These are phyloP conservation scores for Etheostoma nigrum DNA, from an alignment of 2,797 vertebrate species.

Conservation along the genomic window DNA sequence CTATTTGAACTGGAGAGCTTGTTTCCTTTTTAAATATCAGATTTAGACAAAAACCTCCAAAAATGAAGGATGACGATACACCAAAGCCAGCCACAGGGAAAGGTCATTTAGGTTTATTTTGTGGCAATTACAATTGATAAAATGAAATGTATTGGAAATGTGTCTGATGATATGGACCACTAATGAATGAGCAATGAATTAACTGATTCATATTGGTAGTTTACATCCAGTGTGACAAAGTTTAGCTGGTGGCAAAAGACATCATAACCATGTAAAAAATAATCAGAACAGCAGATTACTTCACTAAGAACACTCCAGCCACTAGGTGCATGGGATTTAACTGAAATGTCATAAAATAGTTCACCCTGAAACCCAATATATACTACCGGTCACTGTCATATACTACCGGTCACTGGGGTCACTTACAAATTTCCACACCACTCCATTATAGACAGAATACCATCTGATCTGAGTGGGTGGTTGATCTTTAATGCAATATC, in stretches of 20 bases:
- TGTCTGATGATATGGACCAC: too few species aligned
- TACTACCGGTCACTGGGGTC: not conserved
- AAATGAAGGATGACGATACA: not conserved
- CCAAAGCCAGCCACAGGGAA: not conserved
- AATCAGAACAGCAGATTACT: conserved; percentile 12
- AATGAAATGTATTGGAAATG: not conserved
- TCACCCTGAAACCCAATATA: conserved; percentile 3
- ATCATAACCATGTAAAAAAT: conserved; percentile 11
- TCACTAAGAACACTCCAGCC: not conserved
- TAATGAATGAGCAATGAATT: not conserved
- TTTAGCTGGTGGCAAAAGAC: not conserved
- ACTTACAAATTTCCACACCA: too few species aligned
- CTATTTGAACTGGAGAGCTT: not conserved
- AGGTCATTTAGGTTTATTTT: not conserved
- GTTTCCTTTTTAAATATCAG: not conserved
- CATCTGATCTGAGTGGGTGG: too few species aligned
- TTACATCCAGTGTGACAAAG: not conserved
- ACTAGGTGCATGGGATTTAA: not conserved
- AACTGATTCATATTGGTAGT: not conserved
- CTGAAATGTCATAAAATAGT: conserved; percentile 2
- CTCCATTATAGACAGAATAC: too few species aligned
- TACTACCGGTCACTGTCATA: too few species aligned
- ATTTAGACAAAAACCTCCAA: not conserved
- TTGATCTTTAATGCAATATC: too few species aligned
- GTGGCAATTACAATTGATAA: not conserved